These are phyloP conservation scores for Crotalus viridis DNA, from an alignment of 2,113 vertebrate species.

Conservation along the genomic window DNA sequence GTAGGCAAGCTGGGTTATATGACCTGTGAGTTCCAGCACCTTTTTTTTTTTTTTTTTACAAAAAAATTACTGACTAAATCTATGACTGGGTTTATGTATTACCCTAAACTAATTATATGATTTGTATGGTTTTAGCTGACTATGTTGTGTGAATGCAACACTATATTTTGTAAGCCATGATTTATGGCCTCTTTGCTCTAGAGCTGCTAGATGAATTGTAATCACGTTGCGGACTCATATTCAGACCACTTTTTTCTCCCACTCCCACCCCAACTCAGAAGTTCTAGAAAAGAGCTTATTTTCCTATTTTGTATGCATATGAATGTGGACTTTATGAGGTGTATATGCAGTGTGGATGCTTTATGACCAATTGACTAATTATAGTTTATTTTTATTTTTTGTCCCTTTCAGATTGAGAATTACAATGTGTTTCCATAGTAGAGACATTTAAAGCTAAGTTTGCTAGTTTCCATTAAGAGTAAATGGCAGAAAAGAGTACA, in stretches of 20 bases:
- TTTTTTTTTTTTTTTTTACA: no score
- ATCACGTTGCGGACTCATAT: not conserved
- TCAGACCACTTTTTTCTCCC: not conserved
- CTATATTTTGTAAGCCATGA: not conserved
- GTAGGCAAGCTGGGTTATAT: no score
- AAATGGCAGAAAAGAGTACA: accelerated
- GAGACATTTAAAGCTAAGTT: not conserved
- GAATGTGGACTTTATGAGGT: not conserved
- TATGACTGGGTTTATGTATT: not conserved
- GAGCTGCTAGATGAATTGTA: not conserved
- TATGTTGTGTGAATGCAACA: not conserved
- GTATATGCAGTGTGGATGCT: not conserved
- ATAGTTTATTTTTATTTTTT: not conserved
- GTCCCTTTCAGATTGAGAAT: not conserved
- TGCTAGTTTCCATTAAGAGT: not conserved
- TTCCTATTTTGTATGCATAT: not conserved
- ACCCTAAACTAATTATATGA: not conserved
- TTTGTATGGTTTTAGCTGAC: not conserved
- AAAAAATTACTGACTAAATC: not conserved
- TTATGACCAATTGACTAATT: not conserved
- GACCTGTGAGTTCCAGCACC: no score
- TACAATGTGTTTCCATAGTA: not conserved
- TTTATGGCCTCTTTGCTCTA: not conserved
- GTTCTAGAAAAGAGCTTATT: not conserved
- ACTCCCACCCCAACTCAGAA: not conserved